phyloP scores from a whole-genome alignment of 2,888 invertebrate genomes.

The Macrosoma leucophasiata region DNA sequence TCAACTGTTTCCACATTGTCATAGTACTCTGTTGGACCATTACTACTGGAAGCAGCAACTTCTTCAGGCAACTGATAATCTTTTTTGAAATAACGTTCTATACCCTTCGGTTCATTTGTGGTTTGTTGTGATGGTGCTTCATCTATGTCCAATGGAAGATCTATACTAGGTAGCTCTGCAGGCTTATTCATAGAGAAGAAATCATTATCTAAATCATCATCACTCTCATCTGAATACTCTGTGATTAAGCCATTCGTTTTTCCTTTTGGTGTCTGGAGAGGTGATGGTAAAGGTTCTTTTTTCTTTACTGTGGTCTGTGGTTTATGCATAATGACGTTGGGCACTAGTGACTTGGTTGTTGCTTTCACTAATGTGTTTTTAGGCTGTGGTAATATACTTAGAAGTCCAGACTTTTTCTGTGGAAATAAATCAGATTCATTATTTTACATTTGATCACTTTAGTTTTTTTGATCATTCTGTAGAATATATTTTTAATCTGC shows the following conservation, averaged over 20 bases:
- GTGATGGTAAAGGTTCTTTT: conserved; percentile 33
- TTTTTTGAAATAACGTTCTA: conserved; percentile 58
- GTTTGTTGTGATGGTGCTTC: conserved; percentile 13
- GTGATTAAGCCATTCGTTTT: conserved; percentile 33
- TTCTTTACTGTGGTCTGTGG: conserved; percentile 37
- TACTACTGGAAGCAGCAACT: conserved; percentile 29
- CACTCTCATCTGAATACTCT: conserved; percentile 63
- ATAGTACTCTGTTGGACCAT: conserved; percentile 25
- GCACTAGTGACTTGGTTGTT: conserved; percentile 56
- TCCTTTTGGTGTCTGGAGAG: conserved; percentile 36
- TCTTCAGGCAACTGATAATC: conserved; percentile 28
- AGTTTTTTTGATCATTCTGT: too few relatives aligned
- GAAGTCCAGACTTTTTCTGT: conserved; percentile 79
- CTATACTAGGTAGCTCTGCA: conserved; percentile 52
- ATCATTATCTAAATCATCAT: conserved; percentile 67
- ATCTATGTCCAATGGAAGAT: conserved; percentile 49
- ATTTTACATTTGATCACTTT: too few relatives aligned
- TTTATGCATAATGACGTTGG: conserved; percentile 62
- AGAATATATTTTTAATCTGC: too few relatives aligned
- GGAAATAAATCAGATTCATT: too few relatives aligned
- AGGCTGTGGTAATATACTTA: conserved; percentile 82
- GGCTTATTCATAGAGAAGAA: conserved; percentile 73
- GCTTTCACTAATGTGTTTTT: conserved; percentile 53
- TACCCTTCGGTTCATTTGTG: conserved; percentile 35
- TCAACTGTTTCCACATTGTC: conserved; percentile 25